These are phyloP conservation scores for Ornithoptera alexandrae DNA, from an alignment of 2,888 invertebrate genomes.

Conservation along the genomic window DNA sequence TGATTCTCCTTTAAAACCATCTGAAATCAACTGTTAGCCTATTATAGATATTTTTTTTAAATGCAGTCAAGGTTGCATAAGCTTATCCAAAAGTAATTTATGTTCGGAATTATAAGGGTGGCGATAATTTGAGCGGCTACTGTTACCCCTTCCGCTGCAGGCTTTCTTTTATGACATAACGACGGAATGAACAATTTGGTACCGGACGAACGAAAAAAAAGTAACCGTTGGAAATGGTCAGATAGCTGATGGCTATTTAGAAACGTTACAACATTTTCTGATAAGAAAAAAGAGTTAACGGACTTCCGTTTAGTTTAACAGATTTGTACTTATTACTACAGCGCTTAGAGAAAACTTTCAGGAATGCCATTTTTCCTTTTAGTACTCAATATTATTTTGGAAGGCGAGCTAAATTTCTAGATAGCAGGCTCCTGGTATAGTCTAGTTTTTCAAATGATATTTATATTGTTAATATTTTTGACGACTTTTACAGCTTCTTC, in stretches of 20 bases:
- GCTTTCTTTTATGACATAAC: slow-evolving; percentile 58
- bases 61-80: slow-evolving; percentile 10
- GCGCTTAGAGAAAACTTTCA: neutral
- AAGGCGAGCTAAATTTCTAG: too few relatives aligned
- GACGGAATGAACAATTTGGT: slow-evolving; percentile 43
- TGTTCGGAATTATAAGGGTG: slow-evolving; percentile 45
- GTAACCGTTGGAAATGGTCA: slow-evolving; percentile 67
- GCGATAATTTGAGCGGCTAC: slow-evolving; percentile 47
- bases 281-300: slow-evolving; percentile 18
- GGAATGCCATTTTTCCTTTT: too few relatives aligned
- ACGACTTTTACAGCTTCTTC: too few relatives aligned
- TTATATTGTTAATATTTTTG: too few relatives aligned
- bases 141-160: slow-evolving; percentile 50
- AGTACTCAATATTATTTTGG: too few relatives aligned
- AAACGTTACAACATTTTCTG: slow-evolving; percentile 21
- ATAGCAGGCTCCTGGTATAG: too few relatives aligned
- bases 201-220: slow-evolving; percentile 47
- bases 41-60: neutral
- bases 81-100: slow-evolving; percentile 40
- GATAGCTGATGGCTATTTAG: slow-evolving; percentile 44
- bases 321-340: neutral
- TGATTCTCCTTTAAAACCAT: too few relatives aligned
- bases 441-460: too few relatives aligned
- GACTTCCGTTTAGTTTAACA: slow-evolving; percentile 3
- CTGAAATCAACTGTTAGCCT: too few relatives aligned